Conservation (phyloP, 1,140 invertebrate species). For the Neomicropteryx cornuta region DNA sequence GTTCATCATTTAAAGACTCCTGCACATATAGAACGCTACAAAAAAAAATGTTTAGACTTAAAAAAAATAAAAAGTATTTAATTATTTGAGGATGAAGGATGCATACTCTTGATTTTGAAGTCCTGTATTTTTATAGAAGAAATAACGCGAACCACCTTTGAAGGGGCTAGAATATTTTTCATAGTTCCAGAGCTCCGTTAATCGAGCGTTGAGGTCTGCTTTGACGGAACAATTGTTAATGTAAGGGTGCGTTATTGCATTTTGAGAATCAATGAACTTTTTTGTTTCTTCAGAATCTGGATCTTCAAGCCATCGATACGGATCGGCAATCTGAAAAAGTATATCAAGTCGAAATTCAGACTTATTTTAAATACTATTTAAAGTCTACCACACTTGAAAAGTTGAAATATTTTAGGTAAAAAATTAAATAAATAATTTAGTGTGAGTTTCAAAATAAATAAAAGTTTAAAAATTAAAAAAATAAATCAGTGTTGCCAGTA, state of each 20-base stretch:
- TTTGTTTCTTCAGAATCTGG: constrained; percentile 88
- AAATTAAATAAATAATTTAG: too few relatives aligned
- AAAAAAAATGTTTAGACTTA: constrained; percentile 13
- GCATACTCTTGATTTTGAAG: constrained; percentile 87
- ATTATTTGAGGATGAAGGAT: not conserved
- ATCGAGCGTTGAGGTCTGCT: constrained; percentile 57
- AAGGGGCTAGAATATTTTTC: constrained; percentile 87
- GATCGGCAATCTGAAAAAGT: constrained; percentile 70
- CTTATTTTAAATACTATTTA: not conserved
- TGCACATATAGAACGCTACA: constrained; percentile 87
- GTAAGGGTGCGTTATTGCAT: constrained; percentile 79
- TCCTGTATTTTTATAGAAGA: constrained; percentile 91
- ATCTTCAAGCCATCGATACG: constrained; percentile 95
- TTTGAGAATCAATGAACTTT: constrained; percentile 85
- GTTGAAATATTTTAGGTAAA: too few relatives aligned
- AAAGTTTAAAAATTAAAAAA: too few relatives aligned
- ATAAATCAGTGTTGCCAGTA: too few relatives aligned
- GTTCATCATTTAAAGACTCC: constrained; percentile 66
- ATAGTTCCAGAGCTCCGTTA: constrained; percentile 93
- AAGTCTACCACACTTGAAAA: too few relatives aligned
- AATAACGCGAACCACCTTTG: constrained; percentile 77
- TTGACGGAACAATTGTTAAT: constrained; percentile 66
- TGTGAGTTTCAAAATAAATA: too few relatives aligned
- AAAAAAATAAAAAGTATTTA: constrained; percentile 9
- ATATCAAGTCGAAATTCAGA: constrained; percentile 7